Base-by-base conservation (phyloP, 2,888 invertebrate genomes). In the Liopterus haemorrhoidalis region DNA sequence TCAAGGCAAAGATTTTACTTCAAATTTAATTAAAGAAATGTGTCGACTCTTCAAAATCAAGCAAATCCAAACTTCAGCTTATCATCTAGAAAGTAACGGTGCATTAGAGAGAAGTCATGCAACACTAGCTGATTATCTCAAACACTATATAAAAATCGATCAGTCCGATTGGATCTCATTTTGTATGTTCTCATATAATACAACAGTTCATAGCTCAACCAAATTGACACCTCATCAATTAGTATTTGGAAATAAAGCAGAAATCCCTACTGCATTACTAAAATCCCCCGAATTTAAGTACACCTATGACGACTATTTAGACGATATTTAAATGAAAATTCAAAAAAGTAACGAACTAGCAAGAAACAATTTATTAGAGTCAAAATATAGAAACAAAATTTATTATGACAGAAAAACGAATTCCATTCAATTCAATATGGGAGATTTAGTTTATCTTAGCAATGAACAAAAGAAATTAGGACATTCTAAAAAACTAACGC, bases 141-240 rank as follows among this genome's bases (percentile, higher is more conserved):
- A 60, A 53, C 61, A 63, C 49, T 66, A 56, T 45, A 55, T 64
- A 3, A 59, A 58, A 12, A 14, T 51, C 41, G 50, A 62, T 14
- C 59, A 59, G 51, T 52, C 45, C 1, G 56, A 65, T 46, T 59
- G 54, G 54, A 16, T 64, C 6, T 50, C 55, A 22, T 56, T 56
- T 39, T 59, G 58, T 3, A 60, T 64, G 56, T 59, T 61, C 36
- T 56, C 60, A 0, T 62, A 63, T 40, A 61, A 62, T 35, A 57
- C 59, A 2, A 49, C 51, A 18, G 41, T 51, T 11, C 62, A 66
- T 51, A 51, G 50, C 4, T 53, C 58, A 5, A 64, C 61, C 1
- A 51, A 59, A n/a, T 62, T 56, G 31, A 55, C 59, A 14, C 61
- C 62, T 14, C 54, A 53, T 43, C 59, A 63, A 56, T 51, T 62